Evolutionary conservation across 2,888 invertebrate species (phyloP).

Genomic region (Meganola albula): DNA sequence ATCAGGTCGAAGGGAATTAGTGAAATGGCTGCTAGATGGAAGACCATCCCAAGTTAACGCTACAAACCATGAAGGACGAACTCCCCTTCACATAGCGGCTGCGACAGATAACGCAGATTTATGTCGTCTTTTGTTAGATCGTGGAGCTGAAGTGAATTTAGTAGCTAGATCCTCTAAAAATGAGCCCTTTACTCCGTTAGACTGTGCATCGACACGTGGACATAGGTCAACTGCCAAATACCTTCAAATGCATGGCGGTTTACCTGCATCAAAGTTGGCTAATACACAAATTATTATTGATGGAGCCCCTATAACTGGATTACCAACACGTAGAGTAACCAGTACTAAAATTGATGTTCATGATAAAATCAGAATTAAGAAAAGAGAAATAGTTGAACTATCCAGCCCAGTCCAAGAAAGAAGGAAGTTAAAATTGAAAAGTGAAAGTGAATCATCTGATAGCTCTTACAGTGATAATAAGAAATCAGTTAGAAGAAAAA

Average conservation of each 20-base stretch:
- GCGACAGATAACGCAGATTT: slow-evolving; percentile 95
- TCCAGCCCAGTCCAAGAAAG: slow-evolving; percentile 60
- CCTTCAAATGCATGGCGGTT: slow-evolving; percentile 92
- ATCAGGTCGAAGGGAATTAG: slow-evolving; percentile 91
- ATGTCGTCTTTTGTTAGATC: slow-evolving; percentile 90
- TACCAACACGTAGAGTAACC: slow-evolving; percentile 68
- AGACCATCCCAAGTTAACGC: slow-evolving; percentile 90
- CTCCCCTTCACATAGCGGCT: slow-evolving; percentile 95
- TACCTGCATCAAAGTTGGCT: slow-evolving; percentile 84
- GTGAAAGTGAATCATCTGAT: slow-evolving; percentile 55
- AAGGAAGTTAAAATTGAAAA: slow-evolving; percentile 40
- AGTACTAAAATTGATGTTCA: slow-evolving; percentile 73
- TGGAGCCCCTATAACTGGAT: slow-evolving; percentile 58
- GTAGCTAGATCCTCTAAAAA: slow-evolving; percentile 90
- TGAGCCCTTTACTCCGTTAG: slow-evolving; percentile 91
- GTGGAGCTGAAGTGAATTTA: slow-evolving; percentile 90
- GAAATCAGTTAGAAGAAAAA: slow-evolving; percentile 34
- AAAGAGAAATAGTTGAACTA: slow-evolving; percentile 68
- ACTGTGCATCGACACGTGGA: slow-evolving; percentile 91
- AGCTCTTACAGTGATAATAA: slow-evolving; percentile 68
- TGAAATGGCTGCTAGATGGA: slow-evolving; percentile 91
- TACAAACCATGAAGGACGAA: slow-evolving; percentile 94
- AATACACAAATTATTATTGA: slow-evolving; percentile 68
- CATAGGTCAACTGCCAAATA: slow-evolving; percentile 95
- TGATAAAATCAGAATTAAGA: slow-evolving; percentile 71